These are phyloP conservation scores for Thaleichthys pacificus DNA, from an alignment of 2,797 vertebrate species.

Conservation along the genomic window DNA sequence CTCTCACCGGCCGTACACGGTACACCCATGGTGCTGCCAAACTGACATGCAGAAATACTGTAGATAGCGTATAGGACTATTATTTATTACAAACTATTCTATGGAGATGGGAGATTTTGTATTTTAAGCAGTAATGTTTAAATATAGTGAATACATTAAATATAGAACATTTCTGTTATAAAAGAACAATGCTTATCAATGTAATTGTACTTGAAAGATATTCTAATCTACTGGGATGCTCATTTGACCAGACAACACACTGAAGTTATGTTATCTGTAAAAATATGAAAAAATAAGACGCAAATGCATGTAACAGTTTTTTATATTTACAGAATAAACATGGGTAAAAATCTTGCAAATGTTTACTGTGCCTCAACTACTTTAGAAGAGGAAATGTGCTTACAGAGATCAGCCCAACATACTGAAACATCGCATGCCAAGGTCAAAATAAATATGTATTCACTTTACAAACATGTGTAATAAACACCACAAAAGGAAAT, in stretches of 20 bases:
- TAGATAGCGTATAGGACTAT: neutral
- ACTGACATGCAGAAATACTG: neutral
- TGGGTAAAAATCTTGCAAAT: slow-evolving; percentile 52
- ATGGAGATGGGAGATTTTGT: neutral
- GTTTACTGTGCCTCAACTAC: slow-evolving; percentile 58
- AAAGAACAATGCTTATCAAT: too few relatives aligned
- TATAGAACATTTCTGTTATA: too few relatives aligned
- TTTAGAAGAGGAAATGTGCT: slow-evolving; percentile 72
- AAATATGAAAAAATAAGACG: slow-evolving; percentile 26
- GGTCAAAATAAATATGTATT: slow-evolving; percentile 83
- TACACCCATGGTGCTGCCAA: neutral
- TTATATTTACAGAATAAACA: slow-evolving; percentile 66
- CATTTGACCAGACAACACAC: too few relatives aligned
- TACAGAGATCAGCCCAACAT: slow-evolving; percentile 66
- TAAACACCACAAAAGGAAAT: slow-evolving; percentile 56
- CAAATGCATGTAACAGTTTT: slow-evolving; percentile 60
- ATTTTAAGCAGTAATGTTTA: neutral
- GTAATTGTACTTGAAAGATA: too few relatives aligned
- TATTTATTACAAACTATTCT: neutral
- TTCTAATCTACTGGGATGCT: too few relatives aligned
- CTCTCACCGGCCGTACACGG: slow-evolving; percentile 44
- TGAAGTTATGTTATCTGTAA: neutral
- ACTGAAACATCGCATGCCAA: slow-evolving; percentile 78
- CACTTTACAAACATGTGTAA: slow-evolving; percentile 78
- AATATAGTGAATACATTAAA: neutral